Percentiles rank a stretch among this genome's conserved stretches.
phyloP scores from a whole-genome alignment of 2,797 vertebrate genomes.

The Ctenopoma multispine region DNA sequence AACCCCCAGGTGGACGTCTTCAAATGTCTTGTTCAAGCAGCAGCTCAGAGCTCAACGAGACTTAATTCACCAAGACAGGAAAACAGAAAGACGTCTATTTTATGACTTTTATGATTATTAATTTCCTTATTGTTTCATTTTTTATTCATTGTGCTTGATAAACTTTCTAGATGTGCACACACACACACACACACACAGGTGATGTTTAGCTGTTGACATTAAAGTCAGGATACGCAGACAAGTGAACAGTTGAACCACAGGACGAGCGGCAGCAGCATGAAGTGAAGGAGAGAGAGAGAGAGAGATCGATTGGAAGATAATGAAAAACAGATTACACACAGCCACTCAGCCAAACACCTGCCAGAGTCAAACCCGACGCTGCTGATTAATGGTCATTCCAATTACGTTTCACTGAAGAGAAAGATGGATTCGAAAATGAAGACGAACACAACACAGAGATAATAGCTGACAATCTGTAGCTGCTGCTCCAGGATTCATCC shows the following conservation, averaged over 20 bases:
- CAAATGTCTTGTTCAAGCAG: too few relatives aligned
- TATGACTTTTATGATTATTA: too few relatives aligned
- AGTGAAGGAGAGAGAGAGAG: too few relatives aligned
- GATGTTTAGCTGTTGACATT: background rate
- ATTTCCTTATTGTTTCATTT: too few relatives aligned
- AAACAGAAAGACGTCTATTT: too few relatives aligned
- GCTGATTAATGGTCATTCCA: slow-evolving; percentile 33
- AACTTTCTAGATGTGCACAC: too few relatives aligned
- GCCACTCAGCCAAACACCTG: slow-evolving; percentile 25
- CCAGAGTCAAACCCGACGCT: slow-evolving; percentile 1
- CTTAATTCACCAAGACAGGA: too few relatives aligned
- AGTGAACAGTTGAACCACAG: slow-evolving; percentile 2
- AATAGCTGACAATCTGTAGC: too few relatives aligned
- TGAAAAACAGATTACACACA: slow-evolving; percentile 44
- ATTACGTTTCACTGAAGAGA: slow-evolving; percentile 15
- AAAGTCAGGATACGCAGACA: background rate
- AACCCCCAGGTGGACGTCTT: too few relatives aligned
- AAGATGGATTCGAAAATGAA: slow-evolving; percentile 37
- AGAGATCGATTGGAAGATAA: slow-evolving; percentile 28
- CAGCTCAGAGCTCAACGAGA: too few relatives aligned
- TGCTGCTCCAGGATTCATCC: too few relatives aligned
- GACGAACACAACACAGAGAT: background rate
- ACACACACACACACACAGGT: background rate
- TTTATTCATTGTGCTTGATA: background rate
- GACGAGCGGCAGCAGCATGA: background rate